Conservation (phyloP, 2,113 vertebrate genomes). For the Zapornia atra region DNA sequence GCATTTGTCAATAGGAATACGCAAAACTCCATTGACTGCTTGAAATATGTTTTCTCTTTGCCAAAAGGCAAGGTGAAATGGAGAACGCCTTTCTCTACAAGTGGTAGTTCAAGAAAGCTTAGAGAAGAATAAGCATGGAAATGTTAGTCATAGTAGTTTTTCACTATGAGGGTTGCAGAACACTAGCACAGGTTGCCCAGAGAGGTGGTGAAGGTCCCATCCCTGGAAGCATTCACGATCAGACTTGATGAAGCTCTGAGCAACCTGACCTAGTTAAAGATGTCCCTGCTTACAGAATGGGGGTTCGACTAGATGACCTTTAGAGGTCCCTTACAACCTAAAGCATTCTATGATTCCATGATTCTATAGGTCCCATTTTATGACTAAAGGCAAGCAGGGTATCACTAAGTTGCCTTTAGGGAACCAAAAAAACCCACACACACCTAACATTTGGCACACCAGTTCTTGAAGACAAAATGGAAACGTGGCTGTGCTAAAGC, state of each 20-base stretch:
- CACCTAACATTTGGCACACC: background rate
- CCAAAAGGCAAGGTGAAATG: background rate
- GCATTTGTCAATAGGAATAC: background rate
- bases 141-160: background rate
- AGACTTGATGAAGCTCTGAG: no score
- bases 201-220: no score
- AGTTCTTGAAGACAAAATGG: background rate
- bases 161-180: no score
- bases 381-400: background rate
- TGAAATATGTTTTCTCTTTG: background rate
- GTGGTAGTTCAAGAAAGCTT: background rate
- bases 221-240: no score
- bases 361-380: background rate
- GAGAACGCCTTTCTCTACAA: background rate
- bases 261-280: no score
- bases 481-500: background rate
- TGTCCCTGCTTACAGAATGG: no score
- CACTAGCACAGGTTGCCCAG: no score
- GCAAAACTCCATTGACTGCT: background rate
- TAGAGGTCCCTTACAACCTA: no score
- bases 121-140: background rate
- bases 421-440: accelerated
- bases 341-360: no score
- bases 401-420: background rate
- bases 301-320: no score